Evolutionary conservation across 1,140 invertebrate genomes (phyloP).

Genomic region (Megalopta genalis): DNA sequence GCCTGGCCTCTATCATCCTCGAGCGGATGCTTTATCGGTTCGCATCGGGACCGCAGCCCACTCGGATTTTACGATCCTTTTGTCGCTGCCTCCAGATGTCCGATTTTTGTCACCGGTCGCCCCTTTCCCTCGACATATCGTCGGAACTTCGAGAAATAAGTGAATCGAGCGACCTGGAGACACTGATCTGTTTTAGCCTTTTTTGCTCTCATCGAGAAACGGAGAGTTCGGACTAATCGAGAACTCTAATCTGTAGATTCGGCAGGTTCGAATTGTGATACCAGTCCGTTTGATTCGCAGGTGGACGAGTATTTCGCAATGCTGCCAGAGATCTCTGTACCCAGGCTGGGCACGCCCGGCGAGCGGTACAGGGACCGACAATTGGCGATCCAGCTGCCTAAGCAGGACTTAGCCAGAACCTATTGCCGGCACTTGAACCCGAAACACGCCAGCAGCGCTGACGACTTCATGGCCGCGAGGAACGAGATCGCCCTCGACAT

Average conservation of each 20-base stretch:
- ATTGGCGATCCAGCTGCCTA: constrained; percentile 93
- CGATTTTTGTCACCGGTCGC: too few species aligned
- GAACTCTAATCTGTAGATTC: too few species aligned
- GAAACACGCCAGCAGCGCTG: constrained; percentile 87
- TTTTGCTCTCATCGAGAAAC: too few species aligned
- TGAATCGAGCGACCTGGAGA: too few species aligned
- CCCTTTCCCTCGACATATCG: too few species aligned
- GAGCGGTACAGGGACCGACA: constrained; percentile 90
- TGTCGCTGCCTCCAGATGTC: too few species aligned
- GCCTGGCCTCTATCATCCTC: constrained; percentile 44
- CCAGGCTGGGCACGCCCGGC: constrained; percentile 87
- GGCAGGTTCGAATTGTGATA: too few species aligned
- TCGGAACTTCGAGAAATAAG: too few species aligned
- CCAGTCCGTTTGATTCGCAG: constrained; percentile 63
- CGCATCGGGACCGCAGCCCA: not conserved
- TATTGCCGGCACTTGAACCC: constrained; percentile 93
- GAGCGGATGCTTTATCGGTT: constrained; percentile 32
- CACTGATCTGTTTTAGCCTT: too few species aligned
- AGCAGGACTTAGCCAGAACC: constrained; percentile 94
- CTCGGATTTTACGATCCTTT: too few species aligned
- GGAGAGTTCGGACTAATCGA: too few species aligned
- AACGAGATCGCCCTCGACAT: constrained; percentile 98
- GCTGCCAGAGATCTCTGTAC: constrained; percentile 89
- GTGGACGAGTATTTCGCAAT: constrained; percentile 85
- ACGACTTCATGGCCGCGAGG: constrained; percentile 93